A percentile compares a stretch with the other conserved stretches of the same genome.
These are phyloP conservation scores for Athene noctua DNA, from an alignment of 2,113 vertebrate genomes.

Conservation along the genomic window DNA sequence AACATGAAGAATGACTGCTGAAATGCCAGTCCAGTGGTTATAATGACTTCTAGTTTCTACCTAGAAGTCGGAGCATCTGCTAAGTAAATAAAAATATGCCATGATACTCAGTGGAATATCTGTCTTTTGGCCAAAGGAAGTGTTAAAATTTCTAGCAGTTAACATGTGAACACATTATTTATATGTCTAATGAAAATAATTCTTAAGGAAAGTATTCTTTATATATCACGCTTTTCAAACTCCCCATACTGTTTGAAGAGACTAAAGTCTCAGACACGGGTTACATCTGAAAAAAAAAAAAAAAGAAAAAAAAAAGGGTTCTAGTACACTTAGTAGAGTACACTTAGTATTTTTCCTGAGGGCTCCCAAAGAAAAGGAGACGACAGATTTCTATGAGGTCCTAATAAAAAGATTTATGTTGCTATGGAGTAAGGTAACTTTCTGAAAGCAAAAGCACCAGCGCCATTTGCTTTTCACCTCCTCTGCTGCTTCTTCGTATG, in stretches of 20 bases:
- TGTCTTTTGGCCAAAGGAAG: neutral
- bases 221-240: neutral
- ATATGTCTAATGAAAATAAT: neutral
- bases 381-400: neutral
- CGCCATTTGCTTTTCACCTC: conserved; percentile 76
- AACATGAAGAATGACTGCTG: neutral
- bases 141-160: neutral
- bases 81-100: neutral
- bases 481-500: conserved; percentile 89
- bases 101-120: neutral
- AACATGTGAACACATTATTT: neutral
- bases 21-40: neutral
- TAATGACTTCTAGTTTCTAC: neutral
- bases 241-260: neutral
- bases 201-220: neutral
- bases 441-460: neutral
- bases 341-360: neutral
- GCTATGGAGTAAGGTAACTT: neutral
- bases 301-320: neutral
- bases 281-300: neutral
- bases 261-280: neutral
- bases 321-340: neutral
- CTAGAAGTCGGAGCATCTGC: neutral
- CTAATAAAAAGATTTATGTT: neutral
- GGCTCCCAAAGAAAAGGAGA: neutral